These are phyloP conservation scores for Peromyscus melanophrys DNA, from an alignment of 2,797 vertebrate genomes.

Conservation along the genomic window DNA sequence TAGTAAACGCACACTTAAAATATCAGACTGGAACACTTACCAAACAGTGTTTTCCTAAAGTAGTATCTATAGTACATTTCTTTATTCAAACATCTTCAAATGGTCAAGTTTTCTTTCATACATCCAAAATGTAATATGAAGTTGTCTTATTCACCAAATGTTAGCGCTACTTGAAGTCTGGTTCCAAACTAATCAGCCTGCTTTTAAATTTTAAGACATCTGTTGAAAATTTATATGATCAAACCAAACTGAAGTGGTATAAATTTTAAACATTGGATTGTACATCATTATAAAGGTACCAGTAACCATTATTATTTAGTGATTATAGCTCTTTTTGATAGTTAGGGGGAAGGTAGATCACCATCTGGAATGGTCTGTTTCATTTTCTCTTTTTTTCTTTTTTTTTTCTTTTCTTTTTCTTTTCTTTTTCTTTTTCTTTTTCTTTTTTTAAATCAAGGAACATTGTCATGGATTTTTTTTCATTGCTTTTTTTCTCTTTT, in stretches of 20 bases:
- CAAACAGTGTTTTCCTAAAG: conserved; percentile 83
- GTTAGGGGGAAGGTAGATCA: conserved; percentile 89
- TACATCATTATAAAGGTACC: conserved; percentile 80
- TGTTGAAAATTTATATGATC: conserved; percentile 85
- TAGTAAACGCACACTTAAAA: conserved; percentile 74
- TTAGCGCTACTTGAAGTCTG: conserved; percentile 83
- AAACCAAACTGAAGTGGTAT: conserved; percentile 80
- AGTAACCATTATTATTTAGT: conserved; percentile 85
- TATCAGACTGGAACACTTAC: conserved; percentile 83
- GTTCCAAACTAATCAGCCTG: conserved; percentile 87
- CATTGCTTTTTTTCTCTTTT: conserved; percentile 55
- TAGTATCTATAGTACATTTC: conserved; percentile 81
- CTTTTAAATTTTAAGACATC: conserved; percentile 83
- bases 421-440: conserved; percentile 86
- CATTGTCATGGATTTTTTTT: conserved; percentile 86
- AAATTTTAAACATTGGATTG: conserved; percentile 82
- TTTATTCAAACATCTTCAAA: conserved; percentile 80
- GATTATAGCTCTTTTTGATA: conserved; percentile 95
- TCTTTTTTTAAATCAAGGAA: conserved; percentile 86
- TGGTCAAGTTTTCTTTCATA: conserved; percentile 83
- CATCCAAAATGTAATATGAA: conserved; percentile 79
- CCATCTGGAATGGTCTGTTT: conserved; percentile 92
- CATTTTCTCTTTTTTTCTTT: conserved; percentile 56
- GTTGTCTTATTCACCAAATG: conserved; percentile 81
- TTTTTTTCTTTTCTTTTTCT: conserved; percentile 66